Evolutionary conservation across 2,113 vertebrate species (phyloP), one percentile per base, ranked within the genome.

Genomic region (Ivindomyrus marchei): DNA sequence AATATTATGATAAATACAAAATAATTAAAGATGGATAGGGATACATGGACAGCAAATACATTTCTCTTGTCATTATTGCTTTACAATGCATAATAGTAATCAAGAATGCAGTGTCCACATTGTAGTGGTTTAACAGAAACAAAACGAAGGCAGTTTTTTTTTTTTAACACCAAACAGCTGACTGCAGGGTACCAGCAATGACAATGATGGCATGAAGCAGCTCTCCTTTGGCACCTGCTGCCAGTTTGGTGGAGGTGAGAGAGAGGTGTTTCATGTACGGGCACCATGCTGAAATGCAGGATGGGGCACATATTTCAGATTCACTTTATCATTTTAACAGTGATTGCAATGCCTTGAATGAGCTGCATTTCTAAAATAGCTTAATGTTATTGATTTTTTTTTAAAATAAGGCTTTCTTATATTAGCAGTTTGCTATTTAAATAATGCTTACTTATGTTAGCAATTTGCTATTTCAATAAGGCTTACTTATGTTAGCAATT

Each of bases 111-210:
- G 27, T 5, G 5, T 80, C 36, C 2, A 42, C 74, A 19, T 19
- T 80, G 74, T 70, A 70, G 27, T 31, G n/a, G 62, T 19, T 19
- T 80, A 80, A 39, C 36, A 19, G 36, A 39, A 80, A 80, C 53
- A 56, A 56, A 21, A 21, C 19, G 4, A 56, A 21, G 53, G 53
- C 17, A 53, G n/a, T 2, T 86, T 52, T 27, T 47, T 50, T 45
- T 74, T 80, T 52, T 70, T 70, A 86, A 87, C 47, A 52, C 85
- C 49, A 31, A 52, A 31, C 85, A 56, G 85, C 85, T 87, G 50
- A 52, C 50, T 53, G 24, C 15, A 9, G 24, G 27, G 50, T 39
- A 36, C 49, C 85, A 56, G 50, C n/a, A 39, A 19, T 36, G 27
- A 56, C 85, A 87, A 87, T 19, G 31, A 53, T 53, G 50, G 31